A percentile compares a stretch with the other conserved stretches of the same genome.
phyloP scores from a whole-genome alignment of 2,888 invertebrate species.

The Ophraella communa region DNA sequence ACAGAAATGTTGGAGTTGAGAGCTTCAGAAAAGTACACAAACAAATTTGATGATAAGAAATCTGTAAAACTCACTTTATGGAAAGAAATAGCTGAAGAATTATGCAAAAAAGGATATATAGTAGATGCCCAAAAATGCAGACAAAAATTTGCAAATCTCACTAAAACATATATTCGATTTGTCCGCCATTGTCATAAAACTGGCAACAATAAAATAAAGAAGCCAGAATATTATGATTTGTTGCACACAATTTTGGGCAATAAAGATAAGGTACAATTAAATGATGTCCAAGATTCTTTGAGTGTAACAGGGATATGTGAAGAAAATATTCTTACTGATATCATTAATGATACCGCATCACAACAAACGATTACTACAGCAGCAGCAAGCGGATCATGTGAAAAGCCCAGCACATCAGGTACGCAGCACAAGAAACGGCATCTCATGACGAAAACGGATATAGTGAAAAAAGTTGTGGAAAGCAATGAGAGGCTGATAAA shows the following conservation, averaged over 20 bases:
- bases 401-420: too few relatives aligned
- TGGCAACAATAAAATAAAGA: slow-evolving; percentile 8
- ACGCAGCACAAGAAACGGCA: neutral
- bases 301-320: neutral
- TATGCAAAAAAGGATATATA: slow-evolving; percentile 4
- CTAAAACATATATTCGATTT: slow-evolving; percentile 7
- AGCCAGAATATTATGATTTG: slow-evolving; percentile 6
- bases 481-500: neutral
- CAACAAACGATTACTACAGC: neutral
- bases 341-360: slow-evolving; percentile 1
- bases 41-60: too few relatives aligned
- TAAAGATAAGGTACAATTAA: slow-evolving; percentile 8
- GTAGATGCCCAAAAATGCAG: slow-evolving; percentile 13
- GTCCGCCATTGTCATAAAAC: slow-evolving; percentile 7
- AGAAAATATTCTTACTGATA: neutral
- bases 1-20: too few relatives aligned
- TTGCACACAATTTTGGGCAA: slow-evolving; percentile 4
- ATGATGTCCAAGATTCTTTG: slow-evolving; percentile 1
- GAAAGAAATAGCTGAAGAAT: too few relatives aligned
- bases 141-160: slow-evolving; percentile 11
- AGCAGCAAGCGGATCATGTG: slow-evolving; percentile 1
- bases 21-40: too few relatives aligned
- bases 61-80: too few relatives aligned
- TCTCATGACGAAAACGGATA: slow-evolving; percentile 1
- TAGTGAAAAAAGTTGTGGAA: slow-evolving; percentile 1